Percentiles rank a stretch among this genome's conserved stretches.
Evolutionary conservation across 2,888 invertebrate species (phyloP).

Genomic region (Malachius bipustulatus): DNA sequence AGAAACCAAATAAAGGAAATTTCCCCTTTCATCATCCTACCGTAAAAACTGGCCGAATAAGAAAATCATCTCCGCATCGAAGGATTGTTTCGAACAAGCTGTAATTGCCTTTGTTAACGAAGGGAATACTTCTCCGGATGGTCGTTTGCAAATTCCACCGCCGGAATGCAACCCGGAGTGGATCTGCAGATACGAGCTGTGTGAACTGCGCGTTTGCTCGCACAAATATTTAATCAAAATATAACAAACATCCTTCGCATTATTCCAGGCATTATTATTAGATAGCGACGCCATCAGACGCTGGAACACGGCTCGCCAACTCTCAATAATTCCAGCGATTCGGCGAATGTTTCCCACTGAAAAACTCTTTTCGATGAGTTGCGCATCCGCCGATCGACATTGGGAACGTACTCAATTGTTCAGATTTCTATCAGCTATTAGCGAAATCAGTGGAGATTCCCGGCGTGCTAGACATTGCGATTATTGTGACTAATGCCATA

Average conservation of each 20-base stretch:
- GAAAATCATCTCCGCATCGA: too few species aligned
- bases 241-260: slow-evolving; percentile 2
- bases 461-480: background rate
- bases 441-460: background rate
- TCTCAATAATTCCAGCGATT: background rate
- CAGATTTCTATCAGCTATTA: background rate
- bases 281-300: slow-evolving; percentile 2
- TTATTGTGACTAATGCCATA: too few species aligned
- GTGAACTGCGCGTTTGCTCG: too few species aligned
- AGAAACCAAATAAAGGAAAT: too few species aligned
- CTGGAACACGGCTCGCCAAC: background rate
- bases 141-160: slow-evolving; percentile 17
- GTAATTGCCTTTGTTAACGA: slow-evolving; percentile 10
- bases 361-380: background rate
- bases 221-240: slow-evolving; percentile 2
- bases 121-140: slow-evolving; percentile 14
- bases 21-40: too few species aligned
- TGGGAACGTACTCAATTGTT: background rate
- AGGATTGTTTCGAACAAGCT: background rate
- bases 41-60: too few species aligned
- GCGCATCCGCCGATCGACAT: background rate
- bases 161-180: slow-evolving; percentile 18
- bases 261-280: slow-evolving; percentile 3
- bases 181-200: slow-evolving; percentile 2
- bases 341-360: background rate